phyloP scores from a whole-genome alignment of 2,888 invertebrate genomes.

The Pilophorus perplexus region DNA sequence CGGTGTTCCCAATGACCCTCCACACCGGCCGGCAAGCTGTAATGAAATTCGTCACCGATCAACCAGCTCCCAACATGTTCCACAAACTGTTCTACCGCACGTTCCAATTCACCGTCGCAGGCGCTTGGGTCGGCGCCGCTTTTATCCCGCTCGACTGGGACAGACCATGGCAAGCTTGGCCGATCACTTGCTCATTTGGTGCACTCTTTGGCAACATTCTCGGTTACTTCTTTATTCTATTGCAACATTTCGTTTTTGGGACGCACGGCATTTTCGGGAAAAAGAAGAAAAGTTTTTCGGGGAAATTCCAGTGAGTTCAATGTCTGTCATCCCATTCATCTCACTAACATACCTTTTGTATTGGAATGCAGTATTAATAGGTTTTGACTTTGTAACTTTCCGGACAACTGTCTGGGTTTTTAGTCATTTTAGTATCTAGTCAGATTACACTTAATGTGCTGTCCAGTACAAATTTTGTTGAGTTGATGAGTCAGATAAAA shows the following conservation, averaged over 20 bases:
- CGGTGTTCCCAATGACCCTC: slow-evolving; percentile 63
- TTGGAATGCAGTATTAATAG: no score
- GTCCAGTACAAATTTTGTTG: no score
- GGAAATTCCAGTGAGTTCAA: slow-evolving; percentile 4
- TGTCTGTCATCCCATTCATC: no score
- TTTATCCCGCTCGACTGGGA: slow-evolving; percentile 91
- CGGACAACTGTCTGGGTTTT: no score
- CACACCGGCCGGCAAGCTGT: slow-evolving; percentile 58
- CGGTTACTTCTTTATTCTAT: slow-evolving; percentile 54
- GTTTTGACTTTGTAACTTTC: no score
- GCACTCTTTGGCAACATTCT: slow-evolving; percentile 62
- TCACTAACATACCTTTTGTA: no score
- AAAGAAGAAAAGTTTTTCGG: slow-evolving; percentile 21
- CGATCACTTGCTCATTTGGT: slow-evolving; percentile 69
- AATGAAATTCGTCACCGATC: slow-evolving; percentile 53
- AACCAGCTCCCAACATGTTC: slow-evolving; percentile 53
- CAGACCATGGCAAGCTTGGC: slow-evolving; percentile 82
- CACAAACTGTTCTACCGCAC: slow-evolving; percentile 51
- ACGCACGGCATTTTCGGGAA: slow-evolving; percentile 19
- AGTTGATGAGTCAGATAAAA: no score
- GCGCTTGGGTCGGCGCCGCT: slow-evolving; percentile 80
- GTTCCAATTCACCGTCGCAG: slow-evolving; percentile 62
- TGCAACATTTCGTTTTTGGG: slow-evolving; percentile 36
- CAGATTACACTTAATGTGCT: no score
- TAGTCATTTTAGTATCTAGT: no score